Percentiles rank a stretch among this genome's conserved stretches.
phyloP scores from a whole-genome alignment of 2,888 invertebrate genomes.

The Cerastoderma edule region DNA sequence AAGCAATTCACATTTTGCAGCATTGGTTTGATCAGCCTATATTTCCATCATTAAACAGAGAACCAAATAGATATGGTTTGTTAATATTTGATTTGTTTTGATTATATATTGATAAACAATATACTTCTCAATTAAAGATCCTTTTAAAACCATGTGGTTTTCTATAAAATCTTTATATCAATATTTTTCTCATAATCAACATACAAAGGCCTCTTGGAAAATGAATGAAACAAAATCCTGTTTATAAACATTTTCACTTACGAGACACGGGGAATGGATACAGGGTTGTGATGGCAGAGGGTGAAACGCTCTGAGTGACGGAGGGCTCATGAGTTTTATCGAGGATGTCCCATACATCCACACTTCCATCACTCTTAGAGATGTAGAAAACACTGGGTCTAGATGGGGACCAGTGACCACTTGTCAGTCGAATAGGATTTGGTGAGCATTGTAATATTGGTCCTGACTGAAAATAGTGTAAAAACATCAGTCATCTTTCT shows the following conservation, averaged over 20 bases:
- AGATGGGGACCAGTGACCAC: conserved; percentile 90
- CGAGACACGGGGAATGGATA: conserved; percentile 80
- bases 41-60: no score
- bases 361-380: conserved; percentile 89
- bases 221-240: neutral
- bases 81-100: no score
- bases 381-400: conserved; percentile 90
- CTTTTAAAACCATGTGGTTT: no score
- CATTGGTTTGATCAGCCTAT: no score
- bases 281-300: conserved; percentile 79
- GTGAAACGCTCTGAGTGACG: conserved; percentile 88
- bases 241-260: conserved; percentile 60
- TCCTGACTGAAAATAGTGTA: conserved; percentile 74
- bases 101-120: no score
- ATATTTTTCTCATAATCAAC: no score
- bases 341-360: conserved; percentile 93
- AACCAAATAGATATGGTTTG: no score
- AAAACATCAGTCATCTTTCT: neutral
- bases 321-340: conserved; percentile 89
- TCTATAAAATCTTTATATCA: no score
- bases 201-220: no score
- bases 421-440: conserved; percentile 72
- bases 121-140: no score
- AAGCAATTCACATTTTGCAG: no score
- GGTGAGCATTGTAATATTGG: conserved; percentile 79